A percentile compares a stretch with the other conserved stretches of the same genome.
These are phyloP conservation scores for Dynastes hyllus DNA, from an alignment of 2,888 invertebrate species.

Conservation along the genomic window DNA sequence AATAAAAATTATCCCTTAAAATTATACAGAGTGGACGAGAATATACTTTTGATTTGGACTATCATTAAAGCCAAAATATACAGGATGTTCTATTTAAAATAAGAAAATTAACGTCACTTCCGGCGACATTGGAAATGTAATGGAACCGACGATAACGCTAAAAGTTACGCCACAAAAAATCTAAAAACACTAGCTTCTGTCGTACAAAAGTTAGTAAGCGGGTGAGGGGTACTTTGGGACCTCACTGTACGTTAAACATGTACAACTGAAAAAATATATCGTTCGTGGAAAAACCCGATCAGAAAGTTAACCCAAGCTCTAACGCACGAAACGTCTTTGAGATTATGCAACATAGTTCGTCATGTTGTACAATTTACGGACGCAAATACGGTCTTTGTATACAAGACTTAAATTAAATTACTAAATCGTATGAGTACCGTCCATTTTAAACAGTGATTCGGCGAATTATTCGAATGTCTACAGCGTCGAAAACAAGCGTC, in stretches of 20 bases:
- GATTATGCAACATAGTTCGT: conserved; percentile 26
- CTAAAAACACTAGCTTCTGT: too few relatives aligned
- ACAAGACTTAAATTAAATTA: neutral
- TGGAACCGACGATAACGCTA: too few relatives aligned
- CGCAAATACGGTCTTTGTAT: neutral
- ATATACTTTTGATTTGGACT: too few relatives aligned
- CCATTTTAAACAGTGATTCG: conserved; percentile 31
- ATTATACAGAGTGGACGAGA: too few relatives aligned
- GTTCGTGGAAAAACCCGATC: conserved; percentile 18
- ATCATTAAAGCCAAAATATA: neutral
- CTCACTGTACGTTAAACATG: neutral
- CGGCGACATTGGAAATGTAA: too few relatives aligned
- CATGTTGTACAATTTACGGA: conserved; percentile 12
- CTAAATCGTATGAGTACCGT: neutral
- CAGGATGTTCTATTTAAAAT: neutral
- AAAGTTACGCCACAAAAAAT: too few relatives aligned
- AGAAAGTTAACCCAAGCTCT: neutral
- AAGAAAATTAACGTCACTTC: too few relatives aligned
- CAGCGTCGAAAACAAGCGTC: neutral
- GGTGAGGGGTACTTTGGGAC: neutral
- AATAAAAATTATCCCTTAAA: too few relatives aligned
- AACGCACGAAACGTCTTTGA: neutral
- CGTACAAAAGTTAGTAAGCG: too few relatives aligned
- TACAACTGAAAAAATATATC: neutral
- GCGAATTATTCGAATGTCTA: conserved; percentile 19